Evolutionary conservation across 2,797 vertebrate species (phyloP).

Genomic region (Tenualosa thibaudeaui): DNA sequence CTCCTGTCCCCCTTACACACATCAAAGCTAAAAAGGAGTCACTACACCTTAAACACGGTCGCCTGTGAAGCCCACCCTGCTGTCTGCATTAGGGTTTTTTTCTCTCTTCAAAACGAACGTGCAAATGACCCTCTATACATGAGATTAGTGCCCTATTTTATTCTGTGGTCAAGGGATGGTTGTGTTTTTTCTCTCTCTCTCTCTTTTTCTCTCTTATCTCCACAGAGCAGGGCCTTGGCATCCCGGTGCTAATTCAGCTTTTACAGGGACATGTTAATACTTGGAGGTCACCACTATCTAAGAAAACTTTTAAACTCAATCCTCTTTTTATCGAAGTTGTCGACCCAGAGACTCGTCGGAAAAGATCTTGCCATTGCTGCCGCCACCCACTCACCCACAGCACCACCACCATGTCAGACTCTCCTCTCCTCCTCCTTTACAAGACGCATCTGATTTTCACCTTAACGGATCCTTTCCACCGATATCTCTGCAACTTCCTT

Average conservation of each 20-base stretch:
- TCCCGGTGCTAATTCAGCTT: not conserved
- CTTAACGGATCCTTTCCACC: not conserved
- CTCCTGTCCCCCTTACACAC: conserved; percentile 24
- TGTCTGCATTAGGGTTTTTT: not conserved
- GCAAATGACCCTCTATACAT: conserved; percentile 45
- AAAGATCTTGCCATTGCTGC: not conserved
- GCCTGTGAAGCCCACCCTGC: not conserved
- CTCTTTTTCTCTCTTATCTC: not conserved
- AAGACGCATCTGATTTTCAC: not conserved
- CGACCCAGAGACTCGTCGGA: not conserved
- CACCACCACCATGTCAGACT: not conserved
- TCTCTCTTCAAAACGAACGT: conserved; percentile 25
- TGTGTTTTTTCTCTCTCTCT: not conserved
- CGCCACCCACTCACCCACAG: not conserved
- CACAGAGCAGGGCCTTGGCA: not conserved
- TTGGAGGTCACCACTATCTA: not conserved
- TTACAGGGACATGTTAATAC: conserved; percentile 5
- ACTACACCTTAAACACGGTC: conserved; percentile 1
- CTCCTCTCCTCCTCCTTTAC: not conserved
- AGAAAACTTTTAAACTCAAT: not conserved
- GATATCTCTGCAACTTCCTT: not conserved
- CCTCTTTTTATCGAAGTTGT: not conserved
- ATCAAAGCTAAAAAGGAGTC: conserved; percentile 34
- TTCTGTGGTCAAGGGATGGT: conserved; percentile 36
- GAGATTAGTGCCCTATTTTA: conserved; percentile 36